Conservation (phyloP, 2,888 invertebrate species). For the Eretmocerus hayati region DNA sequence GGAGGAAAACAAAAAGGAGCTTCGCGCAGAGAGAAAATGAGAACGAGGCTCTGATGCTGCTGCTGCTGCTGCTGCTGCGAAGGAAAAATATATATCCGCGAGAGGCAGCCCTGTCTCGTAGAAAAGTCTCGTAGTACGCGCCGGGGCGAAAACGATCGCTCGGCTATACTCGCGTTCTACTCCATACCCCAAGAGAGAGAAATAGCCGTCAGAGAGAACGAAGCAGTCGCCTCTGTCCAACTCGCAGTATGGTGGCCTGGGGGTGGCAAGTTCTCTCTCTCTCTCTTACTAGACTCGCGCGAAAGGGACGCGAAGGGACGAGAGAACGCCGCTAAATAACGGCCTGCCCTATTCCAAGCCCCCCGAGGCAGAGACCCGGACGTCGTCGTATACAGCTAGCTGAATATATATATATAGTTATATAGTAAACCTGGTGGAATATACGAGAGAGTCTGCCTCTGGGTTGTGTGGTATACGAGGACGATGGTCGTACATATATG, state of each 20-base stretch:
- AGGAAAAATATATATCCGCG: conserved; percentile 22
- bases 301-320: conserved; percentile 34
- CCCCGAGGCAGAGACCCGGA: not conserved
- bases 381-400: not conserved
- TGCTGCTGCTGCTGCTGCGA: conserved; percentile 6
- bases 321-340: conserved; percentile 26
- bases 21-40: not conserved
- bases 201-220: conserved; percentile 15
- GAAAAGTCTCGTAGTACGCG: conserved; percentile 16
- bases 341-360: conserved; percentile 22
- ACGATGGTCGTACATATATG: too few species aligned
- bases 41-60: not conserved
- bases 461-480: not conserved
- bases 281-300: too few species aligned
- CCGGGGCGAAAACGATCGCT: too few species aligned
- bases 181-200: conserved; percentile 17
- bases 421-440: not conserved
- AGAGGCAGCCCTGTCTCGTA: conserved; percentile 16
- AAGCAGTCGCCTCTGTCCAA: conserved; percentile 19
- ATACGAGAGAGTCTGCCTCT: not conserved
- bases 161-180: too few species aligned
- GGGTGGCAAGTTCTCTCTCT: conserved; percentile 38
- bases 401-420: not conserved
- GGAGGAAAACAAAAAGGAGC: not conserved
- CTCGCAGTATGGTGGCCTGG: conserved; percentile 18